Evolutionary conservation across 2,797 vertebrate genomes (phyloP), one percentile per base, ranked within the genome.

Genomic region (Phoxinus dragarum): DNA sequence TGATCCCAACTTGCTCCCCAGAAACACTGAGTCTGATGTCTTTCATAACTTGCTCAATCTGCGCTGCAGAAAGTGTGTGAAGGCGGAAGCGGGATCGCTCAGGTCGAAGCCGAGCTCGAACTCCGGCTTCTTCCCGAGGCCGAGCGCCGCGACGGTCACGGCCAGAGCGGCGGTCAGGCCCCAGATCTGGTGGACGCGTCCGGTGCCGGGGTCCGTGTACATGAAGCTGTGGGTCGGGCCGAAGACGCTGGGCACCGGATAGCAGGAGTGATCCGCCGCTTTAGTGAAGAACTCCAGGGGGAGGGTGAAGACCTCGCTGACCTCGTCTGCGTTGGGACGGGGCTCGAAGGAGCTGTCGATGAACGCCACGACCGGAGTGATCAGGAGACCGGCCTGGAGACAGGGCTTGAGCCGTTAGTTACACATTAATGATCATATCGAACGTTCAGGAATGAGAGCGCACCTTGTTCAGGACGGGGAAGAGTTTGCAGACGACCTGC

Each of bases 351-450:
- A 91, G n/a, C 95, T 96, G 0, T 97, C 93, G 88, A 99, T 94
- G 89, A 99, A 97, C 71, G 95, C 97, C 54, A 97, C 96, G 69
- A 99, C 97, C 0, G 98, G 97, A 3, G 96, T 98, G 89, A 99
- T 91, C 92, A 97, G 31, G 14, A 95, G 89, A 21, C 91, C 89
- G 6, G 82, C 91, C 98, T 99, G 89, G 83, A 27, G 19, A 40
- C 10, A 74, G 71, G 91, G 91, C n/a, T 34, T 1, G 0, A 78
- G 38, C 12, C 64, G 38, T 40, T 40, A 40, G 38, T 40, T 6
- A 6, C 6, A 40, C 38, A 40, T 4, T 40, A 40, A 40, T 4
- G 4, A 66, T 66, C 61, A 17, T 27, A 4, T 59, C 67, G 16
- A 14, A 38, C 6, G 0, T 3, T 0, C 56, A 14, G 1, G 6